Base-by-base conservation (phyloP, 2,797 vertebrate genomes). In the Poeciliopsis presidionis region DNA sequence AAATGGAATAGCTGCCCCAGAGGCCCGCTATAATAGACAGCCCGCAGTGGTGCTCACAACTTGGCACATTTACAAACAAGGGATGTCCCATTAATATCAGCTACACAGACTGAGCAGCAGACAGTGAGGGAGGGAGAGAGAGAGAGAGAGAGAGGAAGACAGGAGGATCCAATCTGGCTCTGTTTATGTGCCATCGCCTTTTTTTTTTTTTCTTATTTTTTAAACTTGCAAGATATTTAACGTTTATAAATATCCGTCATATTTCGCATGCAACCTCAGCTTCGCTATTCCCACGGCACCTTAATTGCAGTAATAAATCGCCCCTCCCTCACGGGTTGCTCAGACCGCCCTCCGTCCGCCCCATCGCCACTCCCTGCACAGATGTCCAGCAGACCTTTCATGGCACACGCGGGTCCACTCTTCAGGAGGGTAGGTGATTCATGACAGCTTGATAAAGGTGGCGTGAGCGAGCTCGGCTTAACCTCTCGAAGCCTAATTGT, bases 51-150 rank as follows among this genome's bases (percentile, higher is more conserved):
- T 89, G 93, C 94, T 92, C 93, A 87, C 93, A 94, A 95, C 92
- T 95, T 96, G 95, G 95, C 96, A 95, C 95, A 90, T 95, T 95
- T 95, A 96, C 95, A 96, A 96, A 96, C 95, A 96, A 95, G 94
- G 91, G 94, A 94, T 92, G 81, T 94, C 94, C 94, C 95, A 95
- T 95, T 96, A 95, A 95, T 95, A 95, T 95, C 89, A 90, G 90
- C 90, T 90, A 87, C 85, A 83, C 92, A 91, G 90, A 81, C 90
- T 83, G 88, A 89, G 89, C 87, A 85, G 83, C 88, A 90, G 92
- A 89, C 86, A 78, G 88, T 59, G 74, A 80, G 87, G 76, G 83
- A 81, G 84, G 75, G 87, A 77, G 80, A 22, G 69, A 70, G 83
- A 22, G 69, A 70, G 83, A 81, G 84, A 76, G 86, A 16, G 69